Percentiles rank a stretch among this genome's conserved stretches.
Evolutionary conservation across 2,797 vertebrate species (phyloP).

Genomic region (Echeneis naucrates): DNA sequence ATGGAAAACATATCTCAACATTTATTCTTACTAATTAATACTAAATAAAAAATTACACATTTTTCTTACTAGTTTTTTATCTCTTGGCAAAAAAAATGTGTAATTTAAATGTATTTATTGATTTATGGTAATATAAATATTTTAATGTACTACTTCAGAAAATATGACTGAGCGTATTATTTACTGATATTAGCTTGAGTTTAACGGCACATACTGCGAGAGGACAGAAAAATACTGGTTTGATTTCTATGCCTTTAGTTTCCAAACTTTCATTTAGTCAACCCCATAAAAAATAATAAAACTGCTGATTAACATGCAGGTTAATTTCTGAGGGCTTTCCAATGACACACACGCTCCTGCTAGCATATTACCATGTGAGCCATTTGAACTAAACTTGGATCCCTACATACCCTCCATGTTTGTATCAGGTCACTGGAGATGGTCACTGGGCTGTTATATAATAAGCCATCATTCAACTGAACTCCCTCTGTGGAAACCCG

Average conservation of each 20-base stretch:
- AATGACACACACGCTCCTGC: constrained; percentile 23
- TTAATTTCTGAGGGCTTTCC: constrained; percentile 21
- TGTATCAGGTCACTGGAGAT: constrained; percentile 24
- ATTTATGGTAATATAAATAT: not conserved
- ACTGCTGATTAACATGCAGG: constrained; percentile 5
- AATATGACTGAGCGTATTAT: not conserved
- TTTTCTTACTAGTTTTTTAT: no score
- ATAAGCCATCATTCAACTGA: constrained; percentile 3
- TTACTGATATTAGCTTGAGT: constrained; percentile 9
- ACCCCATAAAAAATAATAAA: constrained; percentile 6
- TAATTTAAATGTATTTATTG: no score
- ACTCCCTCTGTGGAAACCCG: not conserved
- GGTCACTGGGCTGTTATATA: constrained; percentile 25
- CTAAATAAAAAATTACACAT: no score
- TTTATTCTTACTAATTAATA: no score
- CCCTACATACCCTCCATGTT: not conserved
- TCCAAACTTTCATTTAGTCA: constrained; percentile 20
- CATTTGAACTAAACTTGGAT: constrained; percentile 33
- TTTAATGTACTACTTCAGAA: not conserved
- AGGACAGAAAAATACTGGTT: constrained; percentile 36
- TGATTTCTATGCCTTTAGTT: constrained; percentile 22
- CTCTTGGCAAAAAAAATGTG: no score
- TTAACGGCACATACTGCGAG: constrained; percentile 25
- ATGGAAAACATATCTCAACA: no score
- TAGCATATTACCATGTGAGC: constrained; percentile 1